A percentile compares a stretch with the other conserved stretches of the same genome.
Conservation (phyloP, 2,113 vertebrate species). For the Colinus virginianus region DNA sequence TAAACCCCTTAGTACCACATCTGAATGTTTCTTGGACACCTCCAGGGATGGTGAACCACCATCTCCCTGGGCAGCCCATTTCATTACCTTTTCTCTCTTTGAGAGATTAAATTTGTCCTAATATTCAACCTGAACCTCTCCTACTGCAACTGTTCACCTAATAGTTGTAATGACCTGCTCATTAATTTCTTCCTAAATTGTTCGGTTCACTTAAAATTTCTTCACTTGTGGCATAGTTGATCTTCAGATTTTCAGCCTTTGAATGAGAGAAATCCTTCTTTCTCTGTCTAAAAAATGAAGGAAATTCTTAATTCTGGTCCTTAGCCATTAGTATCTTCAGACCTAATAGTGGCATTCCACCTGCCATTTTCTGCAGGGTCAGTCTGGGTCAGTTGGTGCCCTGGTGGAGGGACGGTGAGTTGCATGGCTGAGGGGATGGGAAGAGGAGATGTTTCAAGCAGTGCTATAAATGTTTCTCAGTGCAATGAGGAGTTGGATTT, state of each 20-base stretch:
- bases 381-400: accelerated
- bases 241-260: not conserved
- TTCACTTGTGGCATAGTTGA: not conserved
- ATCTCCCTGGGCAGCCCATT: too few species aligned
- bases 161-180: not conserved
- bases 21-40: too few species aligned
- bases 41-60: too few species aligned
- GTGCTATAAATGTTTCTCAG: not conserved
- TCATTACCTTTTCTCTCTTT: too few species aligned
- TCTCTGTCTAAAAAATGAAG: not conserved
- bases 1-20: too few species aligned
- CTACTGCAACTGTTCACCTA: too few species aligned
- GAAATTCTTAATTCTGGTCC: not conserved
- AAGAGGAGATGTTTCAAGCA: accelerated
- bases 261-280: not conserved
- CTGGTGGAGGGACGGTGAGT: not conserved
- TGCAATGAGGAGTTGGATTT: not conserved
- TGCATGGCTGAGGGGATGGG: not conserved
- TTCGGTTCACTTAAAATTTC: not conserved
- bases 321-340: not conserved
- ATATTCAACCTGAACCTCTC: too few species aligned
- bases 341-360: not conserved
- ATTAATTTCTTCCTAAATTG: not conserved
- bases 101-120: too few species aligned
- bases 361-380: not conserved